Base-by-base conservation (phyloP, 2,113 vertebrate genomes). In the Nerophis lumbriciformis region DNA sequence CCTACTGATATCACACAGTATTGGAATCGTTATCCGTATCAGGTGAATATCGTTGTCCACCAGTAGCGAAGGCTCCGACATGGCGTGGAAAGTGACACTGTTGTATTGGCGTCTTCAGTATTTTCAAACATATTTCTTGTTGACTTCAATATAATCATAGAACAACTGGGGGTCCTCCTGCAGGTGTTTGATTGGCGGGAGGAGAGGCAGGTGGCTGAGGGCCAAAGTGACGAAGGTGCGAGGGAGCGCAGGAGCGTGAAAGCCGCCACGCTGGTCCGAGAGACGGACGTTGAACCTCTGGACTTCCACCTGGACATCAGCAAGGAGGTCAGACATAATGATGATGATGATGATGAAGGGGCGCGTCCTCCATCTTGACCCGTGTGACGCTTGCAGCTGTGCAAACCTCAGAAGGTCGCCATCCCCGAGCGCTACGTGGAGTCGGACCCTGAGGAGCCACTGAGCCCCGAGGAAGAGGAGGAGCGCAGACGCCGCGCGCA, bases 401-500 rank as follows among this genome's bases (percentile, higher is more conserved):
- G 93, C 68, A 93, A 86, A 72, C 96, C 96, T 0, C 87, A 88
- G 65, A 98, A 96, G 60, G 94, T 99, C 70, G 69, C 88, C 49
- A 99, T 99, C 84, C 95, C 95, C 0, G 94, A 96, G 70, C 91
- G 95, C 0, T 96, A 98, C 0, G 73, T 98, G 49, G 94, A 98
- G 42, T 80, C 91, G 9, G 95, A 98, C 51, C 91, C 92, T 0
- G 94, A 96, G 8, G 95, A 97, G 45, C 93, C 93, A 0, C 90
- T 89, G 48, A 94, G 91, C 76, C 89, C 81, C 0, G 93, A 97
- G 88, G 95, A 98, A 73, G 73, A 87, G 75, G 91, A 93, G 68
- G 90, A 92, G 1, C 90, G 95, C 1, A 86, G 82, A 42, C 90
- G 88, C 37, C 93, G 92, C 65, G 91, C 94, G 0, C 82, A 94